Conservation (phyloP, 1,140 invertebrate species). For the Listronotus oregonensis region DNA sequence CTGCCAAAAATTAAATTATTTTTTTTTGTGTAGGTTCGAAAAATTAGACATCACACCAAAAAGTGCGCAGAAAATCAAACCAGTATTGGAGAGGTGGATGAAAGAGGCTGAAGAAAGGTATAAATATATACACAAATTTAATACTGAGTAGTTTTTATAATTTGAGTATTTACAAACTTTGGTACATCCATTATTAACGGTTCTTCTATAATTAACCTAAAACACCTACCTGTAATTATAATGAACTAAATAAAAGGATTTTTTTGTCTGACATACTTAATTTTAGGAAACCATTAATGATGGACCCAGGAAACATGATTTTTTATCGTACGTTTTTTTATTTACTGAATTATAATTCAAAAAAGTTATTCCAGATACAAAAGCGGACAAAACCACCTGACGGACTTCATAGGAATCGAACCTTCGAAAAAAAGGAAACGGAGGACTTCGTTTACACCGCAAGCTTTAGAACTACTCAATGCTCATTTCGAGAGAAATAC, state of each 20-base stretch:
- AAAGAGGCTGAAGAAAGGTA: conserved; percentile 96
- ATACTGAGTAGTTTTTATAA: too few relatives aligned
- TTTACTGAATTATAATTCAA: conserved; percentile 11
- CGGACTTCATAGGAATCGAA: conserved; percentile 94
- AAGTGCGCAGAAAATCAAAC: conserved; percentile 98
- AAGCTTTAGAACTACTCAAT: conserved; percentile 92
- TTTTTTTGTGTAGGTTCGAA: conserved; percentile 81
- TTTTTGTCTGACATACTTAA: too few relatives aligned
- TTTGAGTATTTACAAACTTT: too few relatives aligned
- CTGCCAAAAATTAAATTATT: too few relatives aligned
- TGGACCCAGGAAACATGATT: too few relatives aligned
- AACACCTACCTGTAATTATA: too few relatives aligned
- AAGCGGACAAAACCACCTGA: conserved; percentile 88
- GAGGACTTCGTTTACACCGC: conserved; percentile 94
- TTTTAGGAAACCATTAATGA: too few relatives aligned
- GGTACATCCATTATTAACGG: too few relatives aligned
- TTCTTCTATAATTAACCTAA: too few relatives aligned
- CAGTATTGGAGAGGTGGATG: conserved; percentile 97
- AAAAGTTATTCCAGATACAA: conserved; percentile 74
- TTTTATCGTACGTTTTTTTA: too few relatives aligned
- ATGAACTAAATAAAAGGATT: too few relatives aligned
- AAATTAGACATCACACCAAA: conserved; percentile 99
- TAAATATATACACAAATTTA: not conserved
- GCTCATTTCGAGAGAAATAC: conserved; percentile 96
- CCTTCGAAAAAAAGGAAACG: conserved; percentile 95